These are phyloP conservation scores for Sitobion miscanthi DNA, from an alignment of 1,140 invertebrate species.

Conservation along the genomic window DNA sequence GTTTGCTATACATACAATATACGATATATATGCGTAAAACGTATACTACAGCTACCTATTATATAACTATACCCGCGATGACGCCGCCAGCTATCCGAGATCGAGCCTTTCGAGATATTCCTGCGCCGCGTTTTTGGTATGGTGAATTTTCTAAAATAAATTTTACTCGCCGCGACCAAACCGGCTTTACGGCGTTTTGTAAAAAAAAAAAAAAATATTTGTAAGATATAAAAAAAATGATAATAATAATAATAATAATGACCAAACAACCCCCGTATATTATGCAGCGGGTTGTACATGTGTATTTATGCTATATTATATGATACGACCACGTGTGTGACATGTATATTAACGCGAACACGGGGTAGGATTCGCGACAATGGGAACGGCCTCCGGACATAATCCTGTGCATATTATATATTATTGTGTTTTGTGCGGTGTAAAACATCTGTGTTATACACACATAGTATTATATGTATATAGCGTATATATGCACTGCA, in stretches of 20 bases:
- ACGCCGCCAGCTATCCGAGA: not conserved
- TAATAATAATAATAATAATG: not conserved
- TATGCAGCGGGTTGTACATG: not conserved
- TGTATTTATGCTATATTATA: not conserved
- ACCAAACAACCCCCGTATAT: not conserved
- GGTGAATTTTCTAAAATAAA: not conserved
- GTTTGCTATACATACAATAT: not conserved
- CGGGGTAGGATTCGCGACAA: conserved; percentile 10
- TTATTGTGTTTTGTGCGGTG: not conserved
- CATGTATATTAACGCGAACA: not conserved
- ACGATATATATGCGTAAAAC: not conserved
- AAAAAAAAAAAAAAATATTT: not conserved
- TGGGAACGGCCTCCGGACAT: not conserved
- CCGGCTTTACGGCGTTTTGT: not conserved
- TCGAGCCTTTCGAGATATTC: not conserved
- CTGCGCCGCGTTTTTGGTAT: not conserved
- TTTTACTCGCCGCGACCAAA: not conserved
- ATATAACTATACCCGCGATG: too few species aligned
- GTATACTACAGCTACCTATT: not conserved
- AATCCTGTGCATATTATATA: not conserved
- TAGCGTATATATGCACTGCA: not conserved
- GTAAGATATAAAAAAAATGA: too few species aligned
- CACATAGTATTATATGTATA: not conserved
- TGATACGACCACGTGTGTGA: not conserved
- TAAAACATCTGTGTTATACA: conserved; percentile 8